Base-by-base conservation (phyloP, 2,797 vertebrate species). In the Halcyon badia region DNA sequence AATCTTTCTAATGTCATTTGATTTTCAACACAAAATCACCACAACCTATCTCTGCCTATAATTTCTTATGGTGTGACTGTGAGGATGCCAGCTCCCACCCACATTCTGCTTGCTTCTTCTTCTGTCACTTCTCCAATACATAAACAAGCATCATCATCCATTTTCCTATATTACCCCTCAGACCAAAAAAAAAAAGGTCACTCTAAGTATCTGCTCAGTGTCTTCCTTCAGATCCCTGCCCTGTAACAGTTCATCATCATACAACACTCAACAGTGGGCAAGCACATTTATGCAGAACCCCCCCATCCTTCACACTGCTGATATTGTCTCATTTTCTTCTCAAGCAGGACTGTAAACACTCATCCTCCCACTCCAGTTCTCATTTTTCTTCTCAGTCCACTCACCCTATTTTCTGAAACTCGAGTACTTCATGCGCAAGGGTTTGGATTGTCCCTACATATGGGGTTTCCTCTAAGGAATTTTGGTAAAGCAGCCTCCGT, bases 81-180 rank as follows among this genome's bases (percentile, higher is more conserved):
- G 52, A 77, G 2, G 21, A 76, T 12, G 4, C 28, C 68, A 84
- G 30, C 37, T 70, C 42, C 48, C 75, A 80, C 68, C 42, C 41
- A 87, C 78, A 87, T 61, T 73, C 75, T 60, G 46, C 20, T 95
- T 51, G 44, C 30, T 90, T 93, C 88, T 86, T 72, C 46, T 96
- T 90, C 87, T 83, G 64, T 95, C 81, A 49, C 35, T 69, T 90
- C 57, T 86, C 54, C 39, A 33, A 9, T 51, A 70, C 0, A 1
- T 77, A 87, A 96, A 89, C 30, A 83, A 70, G 9, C 37, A n/a
- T 24, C 28, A 1, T 66, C 71, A 91, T 66, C 17, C 35, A 48
- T 84, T 92, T 89, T 66, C 11, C 60, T 52, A 10, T 83, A 35
- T 6, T 85, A 68, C 8, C 28, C 22, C 30, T 65, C 49, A 72